Conservation (phyloP, 2,888 invertebrate genomes). For the Pyrgus malvae region DNA sequence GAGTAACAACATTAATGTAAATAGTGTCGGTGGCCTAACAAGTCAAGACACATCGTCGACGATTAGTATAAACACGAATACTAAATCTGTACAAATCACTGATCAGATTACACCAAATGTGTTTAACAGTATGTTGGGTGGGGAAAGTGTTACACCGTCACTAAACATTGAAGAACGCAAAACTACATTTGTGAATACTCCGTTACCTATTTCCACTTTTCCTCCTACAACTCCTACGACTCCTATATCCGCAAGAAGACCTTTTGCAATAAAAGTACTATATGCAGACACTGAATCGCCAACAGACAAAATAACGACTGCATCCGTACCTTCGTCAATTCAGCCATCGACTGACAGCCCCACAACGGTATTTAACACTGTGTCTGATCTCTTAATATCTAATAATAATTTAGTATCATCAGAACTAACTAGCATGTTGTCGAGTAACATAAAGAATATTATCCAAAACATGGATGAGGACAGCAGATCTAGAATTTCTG, state of each 20-base stretch:
- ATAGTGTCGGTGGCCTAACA: conserved; percentile 63
- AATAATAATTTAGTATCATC: conserved; percentile 74
- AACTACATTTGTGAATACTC: conserved; percentile 57
- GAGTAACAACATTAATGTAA: conserved; percentile 78
- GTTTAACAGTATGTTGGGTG: conserved; percentile 72
- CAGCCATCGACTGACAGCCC: conserved; percentile 69
- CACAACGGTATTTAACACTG: conserved; percentile 76
- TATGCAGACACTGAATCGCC: conserved; percentile 71
- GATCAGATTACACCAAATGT: conserved; percentile 70
- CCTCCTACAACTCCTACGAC: conserved; percentile 59
- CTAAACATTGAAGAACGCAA: conserved; percentile 56
- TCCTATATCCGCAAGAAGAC: conserved; percentile 70
- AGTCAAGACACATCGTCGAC: conserved; percentile 58
- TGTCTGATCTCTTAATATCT: conserved; percentile 74
- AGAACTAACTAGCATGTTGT: conserved; percentile 79
- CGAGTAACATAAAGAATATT: conserved; percentile 72
- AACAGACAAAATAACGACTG: conserved; percentile 67
- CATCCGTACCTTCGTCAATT: conserved; percentile 59
- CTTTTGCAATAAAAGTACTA: conserved; percentile 75
- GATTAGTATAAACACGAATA: conserved; percentile 65
- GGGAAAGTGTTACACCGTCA: conserved; percentile 66
- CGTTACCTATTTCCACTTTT: conserved; percentile 37
- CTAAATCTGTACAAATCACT: conserved; percentile 77
- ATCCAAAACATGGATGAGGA: conserved; percentile 71
- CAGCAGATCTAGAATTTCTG: conserved; percentile 71